Evolutionary conservation across 2,797 vertebrate species (phyloP).

Genomic region (Argentina silus): DNA sequence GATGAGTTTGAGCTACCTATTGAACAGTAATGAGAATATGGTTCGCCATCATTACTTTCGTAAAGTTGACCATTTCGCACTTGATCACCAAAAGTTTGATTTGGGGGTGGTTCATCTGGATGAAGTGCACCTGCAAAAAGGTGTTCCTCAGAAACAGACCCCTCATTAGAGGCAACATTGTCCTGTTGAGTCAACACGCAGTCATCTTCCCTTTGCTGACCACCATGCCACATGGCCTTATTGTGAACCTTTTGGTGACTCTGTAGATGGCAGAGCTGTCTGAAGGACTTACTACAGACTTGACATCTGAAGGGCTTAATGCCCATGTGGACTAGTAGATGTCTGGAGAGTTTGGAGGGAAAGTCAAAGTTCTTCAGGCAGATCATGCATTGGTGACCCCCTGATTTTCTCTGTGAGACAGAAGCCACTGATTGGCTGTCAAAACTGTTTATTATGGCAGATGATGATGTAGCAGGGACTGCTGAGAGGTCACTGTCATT

Average conservation of each 20-base stretch:
- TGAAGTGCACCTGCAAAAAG: background rate
- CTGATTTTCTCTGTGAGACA: slow-evolving; percentile 51
- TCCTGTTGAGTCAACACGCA: background rate
- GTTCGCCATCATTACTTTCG: background rate
- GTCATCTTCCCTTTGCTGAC: background rate
- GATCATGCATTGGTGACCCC: slow-evolving; percentile 72
- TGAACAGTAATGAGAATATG: background rate
- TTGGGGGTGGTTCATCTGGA: background rate
- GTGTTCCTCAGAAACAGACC: background rate
- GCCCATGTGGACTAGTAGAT: slow-evolving; percentile 77
- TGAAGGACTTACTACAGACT: slow-evolving; percentile 80
- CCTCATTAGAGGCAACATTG: slow-evolving; percentile 1
- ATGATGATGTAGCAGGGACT: background rate
- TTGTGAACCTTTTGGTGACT: slow-evolving; percentile 75
- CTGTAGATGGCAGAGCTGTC: slow-evolving; percentile 78
- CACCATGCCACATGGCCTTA: slow-evolving; percentile 31
- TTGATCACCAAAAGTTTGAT: background rate
- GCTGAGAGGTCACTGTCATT: background rate
- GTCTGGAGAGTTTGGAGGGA: slow-evolving; percentile 79
- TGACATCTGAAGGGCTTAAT: slow-evolving; percentile 78
- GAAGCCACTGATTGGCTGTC: slow-evolving; percentile 16
- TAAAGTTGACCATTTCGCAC: background rate
- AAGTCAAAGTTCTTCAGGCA: slow-evolving; percentile 79
- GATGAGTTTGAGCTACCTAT: background rate
- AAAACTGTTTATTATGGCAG: background rate